phyloP scores from a whole-genome alignment of 1,140 invertebrate species.

The Drosophila equinoxialis region DNA sequence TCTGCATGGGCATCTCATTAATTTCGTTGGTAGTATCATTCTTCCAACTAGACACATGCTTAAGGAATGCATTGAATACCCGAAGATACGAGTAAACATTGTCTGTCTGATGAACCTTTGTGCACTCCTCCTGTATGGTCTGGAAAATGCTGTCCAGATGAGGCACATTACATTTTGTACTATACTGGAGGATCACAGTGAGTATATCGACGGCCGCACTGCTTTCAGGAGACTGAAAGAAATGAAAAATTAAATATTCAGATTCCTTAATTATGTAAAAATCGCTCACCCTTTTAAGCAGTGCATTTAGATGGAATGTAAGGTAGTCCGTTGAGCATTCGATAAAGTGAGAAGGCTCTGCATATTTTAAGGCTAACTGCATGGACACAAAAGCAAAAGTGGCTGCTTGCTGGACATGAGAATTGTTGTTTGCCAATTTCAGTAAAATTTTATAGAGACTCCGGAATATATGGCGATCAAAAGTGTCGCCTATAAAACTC shows the following conservation, averaged over 20 bases:
- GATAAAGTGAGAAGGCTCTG: constrained; percentile 83
- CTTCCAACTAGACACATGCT: constrained; percentile 59
- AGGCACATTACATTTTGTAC: constrained; percentile 84
- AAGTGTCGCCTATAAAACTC: constrained; percentile 61
- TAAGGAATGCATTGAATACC: constrained; percentile 75
- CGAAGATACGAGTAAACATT: constrained; percentile 76
- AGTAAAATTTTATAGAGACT: constrained; percentile 70
- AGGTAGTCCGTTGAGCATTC: constrained; percentile 85
- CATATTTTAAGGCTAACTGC: constrained; percentile 82
- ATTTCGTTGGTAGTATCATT: constrained; percentile 37
- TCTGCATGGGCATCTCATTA: constrained; percentile 50
- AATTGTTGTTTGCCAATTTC: constrained; percentile 72
- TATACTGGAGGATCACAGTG: constrained; percentile 84
- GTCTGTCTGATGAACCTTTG: constrained; percentile 53
- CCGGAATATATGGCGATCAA: constrained; percentile 65
- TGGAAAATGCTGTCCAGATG: constrained; percentile 84
- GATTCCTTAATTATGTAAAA: neutral
- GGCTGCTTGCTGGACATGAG: constrained; percentile 65
- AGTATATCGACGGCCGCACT: constrained; percentile 85
- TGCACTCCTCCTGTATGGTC: constrained; percentile 83
- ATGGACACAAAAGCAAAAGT: constrained; percentile 83
- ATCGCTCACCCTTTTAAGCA: constrained; percentile 83
- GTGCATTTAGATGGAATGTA: constrained; percentile 84
- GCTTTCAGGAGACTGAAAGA: constrained; percentile 74
- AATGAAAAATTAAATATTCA: neutral